phyloP scores from a whole-genome alignment of 2,797 vertebrate genomes.

The Leptatherina wallacei region DNA sequence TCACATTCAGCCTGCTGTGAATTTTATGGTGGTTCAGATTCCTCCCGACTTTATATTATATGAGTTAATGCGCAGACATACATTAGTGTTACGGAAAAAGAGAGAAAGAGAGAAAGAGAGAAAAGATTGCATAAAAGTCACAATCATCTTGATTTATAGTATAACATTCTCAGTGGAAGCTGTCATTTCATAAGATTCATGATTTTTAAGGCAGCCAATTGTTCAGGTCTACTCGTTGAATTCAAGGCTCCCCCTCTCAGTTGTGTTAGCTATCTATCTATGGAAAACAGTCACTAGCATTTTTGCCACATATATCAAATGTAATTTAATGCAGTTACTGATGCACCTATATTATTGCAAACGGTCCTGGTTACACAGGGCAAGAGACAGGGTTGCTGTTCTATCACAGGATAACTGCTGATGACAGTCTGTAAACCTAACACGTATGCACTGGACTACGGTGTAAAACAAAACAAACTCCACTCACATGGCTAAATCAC shows the following conservation, averaged over 20 bases:
- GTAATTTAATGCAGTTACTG: background rate
- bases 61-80: conserved; percentile 1
- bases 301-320: conserved; percentile 9
- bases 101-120: conserved; percentile 7
- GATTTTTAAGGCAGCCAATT: conserved; percentile 37
- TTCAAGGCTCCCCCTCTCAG: conserved; percentile 41
- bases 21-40: conserved; percentile 69
- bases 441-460: background rate
- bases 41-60: conserved; percentile 1
- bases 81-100: conserved; percentile 26
- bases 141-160: conserved; percentile 65
- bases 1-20: conserved; percentile 66
- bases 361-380: background rate
- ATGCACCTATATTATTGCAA: background rate
- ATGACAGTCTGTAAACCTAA: background rate
- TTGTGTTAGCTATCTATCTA: conserved; percentile 21
- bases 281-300: background rate
- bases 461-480: background rate
- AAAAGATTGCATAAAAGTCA: conserved; percentile 68
- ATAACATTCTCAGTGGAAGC: conserved; percentile 49
- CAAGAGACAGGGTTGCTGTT: background rate
- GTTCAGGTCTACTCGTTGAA: conserved; percentile 35
- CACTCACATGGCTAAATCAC: background rate
- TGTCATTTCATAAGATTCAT: conserved; percentile 57
- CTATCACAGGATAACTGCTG: background rate